Conservation (phyloP, 2,797 vertebrate species). For the Micromesistius poutassou region DNA sequence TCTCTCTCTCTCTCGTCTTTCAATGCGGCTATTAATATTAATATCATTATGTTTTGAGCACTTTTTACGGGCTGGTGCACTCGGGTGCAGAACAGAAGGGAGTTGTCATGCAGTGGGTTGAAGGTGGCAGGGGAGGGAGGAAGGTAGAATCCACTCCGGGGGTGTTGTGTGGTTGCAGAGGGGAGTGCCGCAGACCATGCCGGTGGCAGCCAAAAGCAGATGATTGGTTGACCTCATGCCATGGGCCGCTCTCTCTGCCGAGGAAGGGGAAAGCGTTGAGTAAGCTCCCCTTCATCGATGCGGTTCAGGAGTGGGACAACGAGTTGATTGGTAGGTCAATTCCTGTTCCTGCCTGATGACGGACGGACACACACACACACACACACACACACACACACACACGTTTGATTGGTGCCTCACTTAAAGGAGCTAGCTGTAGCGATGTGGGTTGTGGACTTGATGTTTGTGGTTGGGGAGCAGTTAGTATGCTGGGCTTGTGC, state of each 20-base stretch:
- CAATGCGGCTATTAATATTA: neutral
- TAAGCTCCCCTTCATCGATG: neutral
- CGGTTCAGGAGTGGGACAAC: neutral
- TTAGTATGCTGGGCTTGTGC: neutral
- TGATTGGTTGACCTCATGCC: neutral
- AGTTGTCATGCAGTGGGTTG: neutral
- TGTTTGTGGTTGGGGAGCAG: neutral
- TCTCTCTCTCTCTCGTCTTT: neutral
- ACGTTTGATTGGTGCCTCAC: neutral
- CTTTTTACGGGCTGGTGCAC: neutral
- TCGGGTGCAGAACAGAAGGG: neutral
- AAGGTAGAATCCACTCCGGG: neutral
- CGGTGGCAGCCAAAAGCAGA: neutral
- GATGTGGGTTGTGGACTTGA: neutral
- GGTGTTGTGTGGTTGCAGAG: neutral
- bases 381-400: too few species aligned
- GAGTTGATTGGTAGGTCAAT: constrained; percentile 13
- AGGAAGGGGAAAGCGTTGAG: neutral
- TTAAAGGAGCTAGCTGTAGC: neutral
- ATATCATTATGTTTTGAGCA: neutral
- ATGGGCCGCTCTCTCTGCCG: neutral
- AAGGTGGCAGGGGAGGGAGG: neutral
- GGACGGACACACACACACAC: neutral
- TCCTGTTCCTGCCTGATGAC: neutral
- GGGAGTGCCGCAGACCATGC: neutral